Base-by-base conservation (phyloP, 2,113 vertebrate species). In the Corythoichthys intestinalis region DNA sequence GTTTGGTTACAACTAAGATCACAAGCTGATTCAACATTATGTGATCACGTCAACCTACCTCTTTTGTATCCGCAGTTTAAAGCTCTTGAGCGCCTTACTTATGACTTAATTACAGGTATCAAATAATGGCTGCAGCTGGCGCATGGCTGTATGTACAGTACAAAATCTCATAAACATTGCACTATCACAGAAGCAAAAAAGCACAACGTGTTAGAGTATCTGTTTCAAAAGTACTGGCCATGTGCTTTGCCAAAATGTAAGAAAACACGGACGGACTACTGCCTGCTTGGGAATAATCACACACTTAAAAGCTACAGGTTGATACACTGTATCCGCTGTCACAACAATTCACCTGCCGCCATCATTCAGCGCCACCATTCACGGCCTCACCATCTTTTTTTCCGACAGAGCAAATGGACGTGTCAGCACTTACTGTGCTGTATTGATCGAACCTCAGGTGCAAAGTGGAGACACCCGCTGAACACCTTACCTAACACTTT, bases 341-440 rank as follows among this genome's bases (percentile, higher is more conserved):
- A 2, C 79, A 85, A 90, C 88, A 88, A 86, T 93, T 94, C 95
- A 96, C 95, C 95, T 96, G 95, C 94, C 83, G 88, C 86, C 89
- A 69, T 92, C 94, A 93, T 91, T 93, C 91, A 92, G 70, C 85
- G 6, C 59, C 1, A 2, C 83, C 83, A 90, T 89, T 91, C 81
- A 91, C 28, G 0, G 50, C 62, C 57, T 60, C 58, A 1, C 68
- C 71, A 4, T 76, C 20, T 65, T 76, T 73, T 79, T 75, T 78
- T 75, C 86, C 80, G 70, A 61, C 63, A 1, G 56, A 48, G 81
- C 83, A 82, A 88, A 86, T 87, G 74, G 81, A 81, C 92, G 83
- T 93, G 93, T 94, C 94, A 92, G 92, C 93, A 74, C 92, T 87
- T 82, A 46, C 60, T 62, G 60, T 62, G 81, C 47, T 63, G 73